Percentiles rank a stretch among this genome's conserved stretches.
phyloP scores from a whole-genome alignment of 2,113 vertebrate genomes.

The Psilopsiagon aymara region DNA sequence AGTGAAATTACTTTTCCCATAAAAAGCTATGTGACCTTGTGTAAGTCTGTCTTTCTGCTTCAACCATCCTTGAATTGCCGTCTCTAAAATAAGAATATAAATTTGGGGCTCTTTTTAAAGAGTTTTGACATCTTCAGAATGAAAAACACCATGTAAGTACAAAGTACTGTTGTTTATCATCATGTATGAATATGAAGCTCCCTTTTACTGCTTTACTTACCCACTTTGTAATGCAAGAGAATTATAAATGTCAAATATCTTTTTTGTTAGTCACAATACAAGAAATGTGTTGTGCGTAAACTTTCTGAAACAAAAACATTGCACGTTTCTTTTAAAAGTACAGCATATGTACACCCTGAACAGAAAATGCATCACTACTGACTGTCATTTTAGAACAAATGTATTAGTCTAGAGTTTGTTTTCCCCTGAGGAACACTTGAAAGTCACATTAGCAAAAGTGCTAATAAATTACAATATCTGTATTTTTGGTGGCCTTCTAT shows the following conservation, averaged over 20 bases:
- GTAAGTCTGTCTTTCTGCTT: neutral
- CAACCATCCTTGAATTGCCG: neutral
- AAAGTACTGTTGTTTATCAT: neutral
- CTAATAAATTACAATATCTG: constrained; percentile 58
- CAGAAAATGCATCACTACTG: neutral
- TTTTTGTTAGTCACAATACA: neutral
- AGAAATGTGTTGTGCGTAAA: neutral
- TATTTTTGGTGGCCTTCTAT: neutral
- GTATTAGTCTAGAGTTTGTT: constrained; percentile 38
- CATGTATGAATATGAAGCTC: neutral
- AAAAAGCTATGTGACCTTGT: neutral
- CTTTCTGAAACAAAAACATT: neutral
- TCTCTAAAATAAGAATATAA: neutral
- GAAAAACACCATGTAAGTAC: neutral
- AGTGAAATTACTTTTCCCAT: neutral
- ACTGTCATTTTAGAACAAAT: constrained; percentile 52
- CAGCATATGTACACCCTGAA: neutral
- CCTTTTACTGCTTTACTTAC: neutral
- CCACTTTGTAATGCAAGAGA: neutral
- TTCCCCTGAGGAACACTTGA: constrained; percentile 29
- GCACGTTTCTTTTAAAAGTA: neutral
- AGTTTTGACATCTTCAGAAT: neutral
- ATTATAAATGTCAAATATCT: neutral
- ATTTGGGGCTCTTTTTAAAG: neutral
- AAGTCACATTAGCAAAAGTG: constrained; percentile 60